These are phyloP conservation scores for Menidia menidia DNA, from an alignment of 2,797 vertebrate species.

Conservation along the genomic window DNA sequence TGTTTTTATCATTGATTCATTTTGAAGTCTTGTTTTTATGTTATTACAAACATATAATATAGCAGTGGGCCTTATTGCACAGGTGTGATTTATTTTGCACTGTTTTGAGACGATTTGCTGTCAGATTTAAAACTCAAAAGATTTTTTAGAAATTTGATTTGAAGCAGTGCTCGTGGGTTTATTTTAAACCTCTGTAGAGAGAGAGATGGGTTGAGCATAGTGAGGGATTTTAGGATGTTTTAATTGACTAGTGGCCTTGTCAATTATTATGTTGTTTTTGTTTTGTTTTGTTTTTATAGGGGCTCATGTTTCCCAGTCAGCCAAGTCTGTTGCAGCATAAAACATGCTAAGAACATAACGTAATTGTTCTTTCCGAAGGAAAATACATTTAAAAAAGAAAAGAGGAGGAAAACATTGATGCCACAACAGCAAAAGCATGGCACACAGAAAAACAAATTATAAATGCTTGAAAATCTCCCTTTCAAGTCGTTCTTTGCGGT, in stretches of 20 bases:
- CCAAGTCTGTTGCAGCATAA: conserved; percentile 32
- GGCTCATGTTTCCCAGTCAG: conserved; percentile 44
- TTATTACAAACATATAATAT: conserved; percentile 54
- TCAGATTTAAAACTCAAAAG: conserved; percentile 45
- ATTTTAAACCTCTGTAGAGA: conserved; percentile 40
- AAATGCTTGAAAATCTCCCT: conserved; percentile 38
- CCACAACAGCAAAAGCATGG: conserved; percentile 53
- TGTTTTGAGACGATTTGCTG: conserved; percentile 77
- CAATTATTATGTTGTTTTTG: conserved; percentile 55
- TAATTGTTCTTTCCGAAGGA: conserved; percentile 39
- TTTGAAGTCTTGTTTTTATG: conserved; percentile 61
- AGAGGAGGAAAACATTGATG: conserved; percentile 11
- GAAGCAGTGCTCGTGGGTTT: conserved; percentile 53
- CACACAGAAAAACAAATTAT: conserved; percentile 38
- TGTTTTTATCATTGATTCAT: conserved; percentile 62
- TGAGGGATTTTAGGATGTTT: conserved; percentile 59
- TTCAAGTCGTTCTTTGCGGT: conserved; percentile 74
- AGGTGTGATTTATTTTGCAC: conserved; percentile 85
- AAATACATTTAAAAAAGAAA: conserved; percentile 25
- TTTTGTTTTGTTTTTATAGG: conserved; percentile 53
- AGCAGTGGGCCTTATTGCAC: conserved; percentile 81
- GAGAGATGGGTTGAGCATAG: conserved; percentile 34
- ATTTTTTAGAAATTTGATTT: conserved; percentile 31
- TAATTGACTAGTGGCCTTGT: conserved; percentile 82
- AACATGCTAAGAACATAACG: conserved; percentile 31